Base-by-base conservation (phyloP, 2,888 invertebrate genomes). In the Thumatha senex region DNA sequence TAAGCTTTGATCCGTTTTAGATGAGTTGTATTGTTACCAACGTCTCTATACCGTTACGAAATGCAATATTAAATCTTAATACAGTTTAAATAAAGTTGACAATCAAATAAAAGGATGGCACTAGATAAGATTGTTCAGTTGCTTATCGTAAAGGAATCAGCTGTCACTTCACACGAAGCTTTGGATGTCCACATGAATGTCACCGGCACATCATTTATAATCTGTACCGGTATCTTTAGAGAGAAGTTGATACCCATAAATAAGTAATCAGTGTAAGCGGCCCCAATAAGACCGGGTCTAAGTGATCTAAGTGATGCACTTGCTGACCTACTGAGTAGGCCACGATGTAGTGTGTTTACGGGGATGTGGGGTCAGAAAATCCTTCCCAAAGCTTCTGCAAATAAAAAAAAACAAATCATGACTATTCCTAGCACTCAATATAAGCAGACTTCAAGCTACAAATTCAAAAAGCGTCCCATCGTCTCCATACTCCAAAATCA, bases 91-190 rank as follows among this genome's bases (percentile, higher is more conserved):
- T 75, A 77, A 55, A 56, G 70, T 58, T 55, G 38, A 48, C 48
- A 61, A 57, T 62, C 7, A 0, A 15, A 30, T 13, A 18, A 39
- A 31, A 11, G 4, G 41, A 3, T 8, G 3, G 42, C 36, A 48
- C 5, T 29, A 15, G 38, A 29, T 59, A 63, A 49, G 29, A 15
- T 73, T 57, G 73, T 74, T 43, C 51, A 60, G 62, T 69, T 66
- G 72, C 59, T 70, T 76, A 80, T 80, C 76, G 77, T 67, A 70
- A 75, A 77, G 74, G 77, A 84, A 85, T 83, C 84, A 82, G 80
- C 80, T 84, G 86, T 85, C 84, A 84, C 77, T 86, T 87, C 85
- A 81, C 84, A 85, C 84, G 82, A 72, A 63, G 82, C 80, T 87
- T 85, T 78, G 74, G 65, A 70, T 72, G 70, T 78, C 73, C 58